Conservation (phyloP, 2,113 vertebrate genomes). For the Carassius carassius region DNA sequence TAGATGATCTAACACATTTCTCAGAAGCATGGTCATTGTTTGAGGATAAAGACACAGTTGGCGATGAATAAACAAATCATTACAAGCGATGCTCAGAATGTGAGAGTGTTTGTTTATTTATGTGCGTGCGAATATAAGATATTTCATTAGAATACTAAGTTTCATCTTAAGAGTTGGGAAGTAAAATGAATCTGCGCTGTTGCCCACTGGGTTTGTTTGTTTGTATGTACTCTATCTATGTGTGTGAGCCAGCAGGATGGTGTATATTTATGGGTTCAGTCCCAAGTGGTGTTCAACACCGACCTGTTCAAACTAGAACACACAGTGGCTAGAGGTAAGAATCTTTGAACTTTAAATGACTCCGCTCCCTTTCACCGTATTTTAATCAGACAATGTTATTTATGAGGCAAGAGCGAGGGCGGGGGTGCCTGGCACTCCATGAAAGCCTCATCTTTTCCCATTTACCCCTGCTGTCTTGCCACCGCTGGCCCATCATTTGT, state of each 20-base stretch:
- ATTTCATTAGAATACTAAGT: slow-evolving; percentile 44
- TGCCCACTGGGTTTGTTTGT: slow-evolving; percentile 9
- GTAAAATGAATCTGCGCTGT: background rate
- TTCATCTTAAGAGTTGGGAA: slow-evolving; percentile 31
- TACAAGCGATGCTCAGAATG: slow-evolving; percentile 3
- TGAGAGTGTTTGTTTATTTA: background rate
- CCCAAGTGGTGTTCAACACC: slow-evolving; percentile 21
- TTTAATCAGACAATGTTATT: slow-evolving; percentile 76
- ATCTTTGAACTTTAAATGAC: slow-evolving; percentile 58
- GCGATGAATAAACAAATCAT: slow-evolving; percentile 4
- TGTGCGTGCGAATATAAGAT: slow-evolving; percentile 5
- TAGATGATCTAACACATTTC: slow-evolving; percentile 13
- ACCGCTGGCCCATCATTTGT: slow-evolving; percentile 72
- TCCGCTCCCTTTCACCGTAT: slow-evolving; percentile 65
- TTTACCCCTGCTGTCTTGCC: slow-evolving; percentile 63
- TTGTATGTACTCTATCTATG: slow-evolving; percentile 38
- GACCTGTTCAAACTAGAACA: slow-evolving; percentile 46
- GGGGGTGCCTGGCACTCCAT: slow-evolving; percentile 45
- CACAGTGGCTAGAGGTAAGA: slow-evolving; percentile 48
- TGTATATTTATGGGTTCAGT: slow-evolving; percentile 33
- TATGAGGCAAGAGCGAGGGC: slow-evolving; percentile 59
- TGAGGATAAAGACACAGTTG: slow-evolving; percentile 1
- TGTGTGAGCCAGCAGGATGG: slow-evolving; percentile 28
- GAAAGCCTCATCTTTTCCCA: slow-evolving; percentile 70
- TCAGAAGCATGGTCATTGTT: slow-evolving; percentile 8